phyloP scores from a whole-genome alignment of 2,888 invertebrate genomes.

The Amphipyra berbera region DNA sequence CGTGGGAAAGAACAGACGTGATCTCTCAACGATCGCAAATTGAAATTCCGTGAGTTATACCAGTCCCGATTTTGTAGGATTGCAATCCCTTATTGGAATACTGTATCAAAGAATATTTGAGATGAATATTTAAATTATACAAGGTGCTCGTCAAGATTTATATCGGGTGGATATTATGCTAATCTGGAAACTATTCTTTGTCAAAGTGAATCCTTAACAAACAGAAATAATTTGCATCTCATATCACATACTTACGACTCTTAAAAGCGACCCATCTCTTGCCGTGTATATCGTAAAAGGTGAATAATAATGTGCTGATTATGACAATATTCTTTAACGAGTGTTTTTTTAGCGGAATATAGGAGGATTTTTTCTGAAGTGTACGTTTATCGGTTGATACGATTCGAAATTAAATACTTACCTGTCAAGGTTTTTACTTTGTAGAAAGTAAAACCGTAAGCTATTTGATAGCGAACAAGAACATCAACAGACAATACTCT shows the following conservation, averaged over 20 bases:
- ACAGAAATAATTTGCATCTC: slow-evolving; percentile 3
- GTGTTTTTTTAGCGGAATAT: no score
- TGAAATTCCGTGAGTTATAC: slow-evolving; percentile 41
- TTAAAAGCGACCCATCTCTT: not conserved
- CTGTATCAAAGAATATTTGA: slow-evolving; percentile 6
- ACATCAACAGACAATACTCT: no score
- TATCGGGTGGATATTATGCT: not conserved
- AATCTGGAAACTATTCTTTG: not conserved
- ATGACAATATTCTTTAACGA: no score
- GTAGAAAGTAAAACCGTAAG: no score
- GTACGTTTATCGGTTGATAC: no score
- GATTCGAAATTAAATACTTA: no score
- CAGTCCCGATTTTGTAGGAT: slow-evolving; percentile 18
- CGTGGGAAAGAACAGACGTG: slow-evolving; percentile 47
- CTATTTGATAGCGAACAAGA: no score
- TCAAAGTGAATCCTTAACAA: slow-evolving; percentile 2
- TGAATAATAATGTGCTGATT: not conserved
- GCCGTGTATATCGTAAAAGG: not conserved
- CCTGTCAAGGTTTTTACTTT: no score
- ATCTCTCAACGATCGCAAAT: slow-evolving; percentile 41
- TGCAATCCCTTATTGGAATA: slow-evolving; percentile 19
- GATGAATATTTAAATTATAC: not conserved
- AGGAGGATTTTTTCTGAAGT: no score
- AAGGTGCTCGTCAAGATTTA: not conserved
- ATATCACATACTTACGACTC: not conserved